phyloP scores from a whole-genome alignment of 2,797 vertebrate species.

The Pangasius krempfi region DNA sequence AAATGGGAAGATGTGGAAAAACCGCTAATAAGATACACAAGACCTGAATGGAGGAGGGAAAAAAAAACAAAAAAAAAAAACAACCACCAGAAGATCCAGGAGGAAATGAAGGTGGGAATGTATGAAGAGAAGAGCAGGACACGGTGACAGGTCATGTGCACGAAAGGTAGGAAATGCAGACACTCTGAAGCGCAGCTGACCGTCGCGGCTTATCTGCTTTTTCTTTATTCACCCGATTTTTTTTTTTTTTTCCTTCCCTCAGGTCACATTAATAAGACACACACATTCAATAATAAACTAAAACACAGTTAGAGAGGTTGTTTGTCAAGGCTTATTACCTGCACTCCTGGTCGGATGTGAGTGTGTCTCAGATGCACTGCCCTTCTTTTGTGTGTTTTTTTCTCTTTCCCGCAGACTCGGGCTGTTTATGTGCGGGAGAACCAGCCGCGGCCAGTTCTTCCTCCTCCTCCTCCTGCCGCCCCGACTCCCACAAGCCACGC shows the following conservation, averaged over 20 bases:
- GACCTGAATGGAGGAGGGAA: background rate
- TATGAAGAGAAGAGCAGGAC: background rate
- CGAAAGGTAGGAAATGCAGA: background rate
- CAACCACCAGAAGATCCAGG: accelerated
- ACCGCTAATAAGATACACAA: background rate
- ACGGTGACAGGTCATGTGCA: background rate
- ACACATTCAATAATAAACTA: background rate
- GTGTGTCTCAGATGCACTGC: slow-evolving; percentile 59
- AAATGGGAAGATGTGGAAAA: background rate
- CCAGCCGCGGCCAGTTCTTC: slow-evolving; percentile 85
- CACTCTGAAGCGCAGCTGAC: background rate
- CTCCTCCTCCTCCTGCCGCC: slow-evolving; percentile 70
- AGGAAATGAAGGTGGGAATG: background rate
- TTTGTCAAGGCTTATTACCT: slow-evolving; percentile 39
- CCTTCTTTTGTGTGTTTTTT: slow-evolving; percentile 65
- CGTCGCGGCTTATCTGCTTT: background rate
- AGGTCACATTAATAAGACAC: background rate
- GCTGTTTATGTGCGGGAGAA: slow-evolving; percentile 76
- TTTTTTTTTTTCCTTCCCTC: background rate
- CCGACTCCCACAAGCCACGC: slow-evolving; percentile 47
- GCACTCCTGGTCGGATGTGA: slow-evolving; percentile 75
- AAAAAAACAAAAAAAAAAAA: background rate
- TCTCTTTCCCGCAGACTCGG: slow-evolving; percentile 66
- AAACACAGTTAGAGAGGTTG: background rate
- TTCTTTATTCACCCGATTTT: background rate